Evolutionary conservation across 1,140 invertebrate genomes (phyloP), one percentile per base, ranked within the genome.

Genomic region (Platyscapa corneri): DNA sequence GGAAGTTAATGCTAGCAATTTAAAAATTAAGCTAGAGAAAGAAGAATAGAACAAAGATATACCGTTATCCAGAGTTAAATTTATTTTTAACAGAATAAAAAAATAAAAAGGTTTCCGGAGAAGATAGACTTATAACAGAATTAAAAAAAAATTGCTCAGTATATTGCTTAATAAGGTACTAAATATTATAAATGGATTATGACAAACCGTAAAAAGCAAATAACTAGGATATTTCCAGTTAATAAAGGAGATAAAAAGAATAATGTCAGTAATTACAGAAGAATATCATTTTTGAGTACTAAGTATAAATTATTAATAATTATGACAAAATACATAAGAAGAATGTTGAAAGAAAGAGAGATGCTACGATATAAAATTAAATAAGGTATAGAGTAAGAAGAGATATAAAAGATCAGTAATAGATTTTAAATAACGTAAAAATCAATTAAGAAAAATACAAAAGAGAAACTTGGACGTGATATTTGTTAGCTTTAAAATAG

Each of bases 131-230:
- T 37, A 20, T 70, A 70, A 37, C 30, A 16, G 16, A 70, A 67
- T 34, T 12, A 14, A 67, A 67, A 67, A 70, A 65, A 67, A 14
- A 34, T 14, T 16, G 7, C 16, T 67, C 30, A 20, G 0, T 67
- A 67, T 32, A 34, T 67, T 67, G 10, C 10, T 34, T 67, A 67
- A 34, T 32, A 67, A 67, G n/a, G 10, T 67, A 32, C 64, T 67
- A 67, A 67, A 32, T 67, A 67, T 67, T 67, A 67, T 32, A 67
- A 67, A 67, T 67, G 32, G 12, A 67, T 67, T 67, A 67, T 67
- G 16, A 67, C 1, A 67, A 67, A 67, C 30, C 30, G 10, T 67
- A 67, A 67, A 67, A 67, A 27, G 10, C 56, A 60, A 27, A 60
- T 27, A 60, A 60, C 56, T 27, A 27, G 56, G 10, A 60, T 60